Evolutionary conservation across 2,888 invertebrate species (phyloP).

Genomic region (Diaprepes abbreviatus): DNA sequence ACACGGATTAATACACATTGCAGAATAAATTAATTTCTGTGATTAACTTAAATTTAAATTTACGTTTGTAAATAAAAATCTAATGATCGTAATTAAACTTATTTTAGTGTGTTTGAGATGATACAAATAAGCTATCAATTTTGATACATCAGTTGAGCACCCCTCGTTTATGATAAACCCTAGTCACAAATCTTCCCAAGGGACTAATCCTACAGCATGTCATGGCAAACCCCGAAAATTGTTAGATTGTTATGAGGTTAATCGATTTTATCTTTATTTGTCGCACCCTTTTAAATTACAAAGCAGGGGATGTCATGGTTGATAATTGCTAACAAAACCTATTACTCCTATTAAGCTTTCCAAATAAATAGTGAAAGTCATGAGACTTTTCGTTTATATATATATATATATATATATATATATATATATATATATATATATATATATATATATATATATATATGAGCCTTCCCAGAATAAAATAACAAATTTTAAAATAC

Average conservation of each 20-base stretch:
- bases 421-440: no score
- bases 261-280: slow-evolving; percentile 44
- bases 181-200: slow-evolving; percentile 50
- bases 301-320: slow-evolving; percentile 22
- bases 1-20: no score
- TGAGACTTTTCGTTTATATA: no score
- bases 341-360: slow-evolving; percentile 17
- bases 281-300: slow-evolving; percentile 12
- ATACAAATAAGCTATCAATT: slow-evolving; percentile 24
- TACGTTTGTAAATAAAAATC: no score
- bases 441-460: no score
- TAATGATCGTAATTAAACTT: no score
- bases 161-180: slow-evolving; percentile 41
- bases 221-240: slow-evolving; percentile 53
- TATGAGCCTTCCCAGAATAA: no score
- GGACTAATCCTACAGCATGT: slow-evolving; percentile 54
- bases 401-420: no score
- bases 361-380: not conserved
- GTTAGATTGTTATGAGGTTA: slow-evolving; percentile 51
- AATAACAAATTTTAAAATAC: no score
- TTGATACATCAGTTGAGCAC: slow-evolving; percentile 28
- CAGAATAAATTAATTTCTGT: no score
- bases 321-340: slow-evolving; percentile 52
- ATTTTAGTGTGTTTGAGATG: not conserved
- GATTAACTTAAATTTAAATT: no score